Conservation (phyloP, 2,113 vertebrate genomes). For the Prionailurus bengalensis region DNA sequence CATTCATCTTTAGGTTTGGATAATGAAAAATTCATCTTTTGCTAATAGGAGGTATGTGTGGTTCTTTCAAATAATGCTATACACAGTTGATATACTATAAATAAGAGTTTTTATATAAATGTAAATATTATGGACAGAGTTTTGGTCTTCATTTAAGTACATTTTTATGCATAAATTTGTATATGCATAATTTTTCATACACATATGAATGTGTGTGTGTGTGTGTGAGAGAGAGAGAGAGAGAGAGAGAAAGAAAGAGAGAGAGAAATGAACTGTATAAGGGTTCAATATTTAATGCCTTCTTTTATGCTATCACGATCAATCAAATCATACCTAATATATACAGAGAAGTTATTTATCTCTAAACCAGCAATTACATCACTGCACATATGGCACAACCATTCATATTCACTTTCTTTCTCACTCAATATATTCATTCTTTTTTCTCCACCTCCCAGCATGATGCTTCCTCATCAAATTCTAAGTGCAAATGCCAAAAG, state of each 20-base stretch:
- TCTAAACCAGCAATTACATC: slow-evolving; percentile 39
- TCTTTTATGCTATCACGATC: not conserved
- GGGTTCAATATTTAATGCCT: slow-evolving; percentile 29
- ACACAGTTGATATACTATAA: not conserved
- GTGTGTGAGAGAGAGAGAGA: not conserved
- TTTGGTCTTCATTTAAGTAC: not conserved
- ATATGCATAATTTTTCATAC: too few species aligned
- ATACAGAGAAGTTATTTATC: slow-evolving; percentile 34
- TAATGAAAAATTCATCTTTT: slow-evolving; percentile 26
- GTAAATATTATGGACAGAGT: not conserved
- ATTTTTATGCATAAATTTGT: not conserved
- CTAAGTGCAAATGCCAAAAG: slow-evolving; percentile 18
- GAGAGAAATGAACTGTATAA: not conserved
- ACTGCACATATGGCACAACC: not conserved
- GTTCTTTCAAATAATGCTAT: slow-evolving; percentile 31
- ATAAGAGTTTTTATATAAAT: not conserved
- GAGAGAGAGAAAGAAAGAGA: not conserved
- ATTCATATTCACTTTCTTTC: slow-evolving; percentile 26
- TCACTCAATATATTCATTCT: not conserved
- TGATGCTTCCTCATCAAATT: slow-evolving; percentile 38
- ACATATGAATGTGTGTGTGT: not conserved
- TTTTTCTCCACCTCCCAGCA: not conserved
- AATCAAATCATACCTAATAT: not conserved
- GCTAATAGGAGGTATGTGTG: not conserved
- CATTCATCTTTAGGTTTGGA: not conserved